These are phyloP conservation scores for Phyllotreta cruciferae DNA, from an alignment of 2,888 invertebrate species.

Conservation along the genomic window DNA sequence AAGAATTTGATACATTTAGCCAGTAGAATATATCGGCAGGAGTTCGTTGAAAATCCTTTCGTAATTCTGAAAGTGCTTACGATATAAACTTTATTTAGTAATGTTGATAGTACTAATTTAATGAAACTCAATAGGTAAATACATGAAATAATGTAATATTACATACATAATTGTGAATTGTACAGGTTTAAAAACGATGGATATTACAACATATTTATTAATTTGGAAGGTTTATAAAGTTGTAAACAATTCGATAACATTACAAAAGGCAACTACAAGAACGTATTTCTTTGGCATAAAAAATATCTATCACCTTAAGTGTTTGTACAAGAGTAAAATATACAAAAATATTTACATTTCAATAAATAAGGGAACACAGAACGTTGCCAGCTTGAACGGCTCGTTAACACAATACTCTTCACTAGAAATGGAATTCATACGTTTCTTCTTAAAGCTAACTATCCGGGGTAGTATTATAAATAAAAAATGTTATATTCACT, in stretches of 20 bases:
- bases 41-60: too few relatives aligned
- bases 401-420: constrained; percentile 27
- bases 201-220: too few relatives aligned
- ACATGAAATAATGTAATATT: too few relatives aligned
- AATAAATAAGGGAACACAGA: constrained; percentile 36
- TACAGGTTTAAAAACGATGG: too few relatives aligned
- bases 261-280: constrained; percentile 34
- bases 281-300: constrained; percentile 38
- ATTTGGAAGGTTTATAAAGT: neutral
- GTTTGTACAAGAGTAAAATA: constrained; percentile 28
- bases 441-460: constrained; percentile 34
- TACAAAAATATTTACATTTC: constrained; percentile 41
- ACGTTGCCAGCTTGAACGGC: constrained; percentile 26
- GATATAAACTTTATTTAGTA: too few relatives aligned
- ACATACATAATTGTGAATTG: too few relatives aligned
- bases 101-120: too few relatives aligned
- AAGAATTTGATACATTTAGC: neutral
- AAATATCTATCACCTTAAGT: constrained; percentile 28
- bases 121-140: too few relatives aligned
- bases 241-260: constrained; percentile 26
- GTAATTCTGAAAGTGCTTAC: too few relatives aligned
- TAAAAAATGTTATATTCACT: constrained; percentile 4
- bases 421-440: constrained; percentile 26
- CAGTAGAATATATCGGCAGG: too few relatives aligned
- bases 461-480: constrained; percentile 9